phyloP scores from a whole-genome alignment of 2,113 vertebrate genomes.

The Myotis lucifugus region DNA sequence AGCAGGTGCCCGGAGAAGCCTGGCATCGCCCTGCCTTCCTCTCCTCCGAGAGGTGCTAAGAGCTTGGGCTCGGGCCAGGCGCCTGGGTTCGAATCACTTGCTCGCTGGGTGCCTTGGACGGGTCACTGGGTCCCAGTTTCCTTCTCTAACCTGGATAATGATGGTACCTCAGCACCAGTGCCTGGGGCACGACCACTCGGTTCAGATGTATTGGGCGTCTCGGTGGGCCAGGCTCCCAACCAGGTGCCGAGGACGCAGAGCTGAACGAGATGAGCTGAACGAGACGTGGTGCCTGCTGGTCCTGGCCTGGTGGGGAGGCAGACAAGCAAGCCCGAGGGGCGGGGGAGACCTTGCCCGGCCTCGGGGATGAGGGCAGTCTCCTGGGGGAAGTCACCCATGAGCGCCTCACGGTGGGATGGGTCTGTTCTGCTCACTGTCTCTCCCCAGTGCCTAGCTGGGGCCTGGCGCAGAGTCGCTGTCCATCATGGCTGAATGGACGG shows the following conservation, averaged over 20 bases:
- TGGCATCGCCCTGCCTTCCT: neutral
- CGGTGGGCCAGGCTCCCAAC: neutral
- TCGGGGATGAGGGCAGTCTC: neutral
- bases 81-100: neutral
- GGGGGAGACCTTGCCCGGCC: too few species aligned
- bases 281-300: rapidly evolving
- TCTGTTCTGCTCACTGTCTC: neutral
- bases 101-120: neutral
- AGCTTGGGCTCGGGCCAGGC: neutral
- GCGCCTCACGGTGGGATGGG: neutral
- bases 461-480: too few species aligned
- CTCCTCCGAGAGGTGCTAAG: neutral
- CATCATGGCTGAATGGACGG: neutral
- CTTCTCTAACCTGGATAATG: neutral
- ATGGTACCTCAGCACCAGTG: neutral
- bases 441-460: neutral
- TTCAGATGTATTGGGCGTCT: neutral
- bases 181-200: neutral
- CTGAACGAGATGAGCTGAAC: rapidly evolving
- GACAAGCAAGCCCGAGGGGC: neutral
- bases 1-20: neutral
- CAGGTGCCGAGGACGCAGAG: neutral
- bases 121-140: neutral
- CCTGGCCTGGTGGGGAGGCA: neutral
- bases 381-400: neutral